Percentiles rank a stretch among this genome's conserved stretches.
These are phyloP conservation scores for Hafferia zeledoni DNA, from an alignment of 2,797 vertebrate genomes.

Conservation along the genomic window DNA sequence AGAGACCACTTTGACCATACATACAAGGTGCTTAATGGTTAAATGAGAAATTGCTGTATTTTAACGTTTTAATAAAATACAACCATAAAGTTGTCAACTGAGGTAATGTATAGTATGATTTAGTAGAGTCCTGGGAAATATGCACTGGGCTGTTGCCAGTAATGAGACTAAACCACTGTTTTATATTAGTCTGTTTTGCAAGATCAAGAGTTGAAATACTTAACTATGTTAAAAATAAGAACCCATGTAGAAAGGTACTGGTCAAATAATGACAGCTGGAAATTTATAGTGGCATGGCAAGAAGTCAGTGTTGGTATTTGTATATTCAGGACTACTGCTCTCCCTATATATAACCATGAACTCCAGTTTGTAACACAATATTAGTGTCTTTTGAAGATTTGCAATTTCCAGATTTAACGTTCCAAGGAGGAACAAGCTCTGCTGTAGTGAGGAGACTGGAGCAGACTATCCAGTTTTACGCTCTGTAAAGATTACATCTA, in stretches of 20 bases:
- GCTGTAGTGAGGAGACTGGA: neutral
- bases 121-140: constrained; percentile 46
- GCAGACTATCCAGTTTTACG: neutral
- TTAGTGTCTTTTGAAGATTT: neutral
- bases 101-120: neutral
- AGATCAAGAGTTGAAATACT: constrained; percentile 5
- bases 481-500: neutral
- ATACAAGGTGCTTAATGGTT: neutral
- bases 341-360: neutral
- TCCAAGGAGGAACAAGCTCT: neutral
- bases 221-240: neutral
- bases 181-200: constrained; percentile 23
- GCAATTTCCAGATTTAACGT: neutral
- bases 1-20: neutral
- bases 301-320: neutral
- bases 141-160: neutral
- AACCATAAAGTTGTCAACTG: neutral
- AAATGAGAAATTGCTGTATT: constrained; percentile 25
- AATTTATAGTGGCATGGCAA: neutral
- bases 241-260: neutral
- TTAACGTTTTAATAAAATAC: constrained; percentile 55
- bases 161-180: constrained; percentile 44
- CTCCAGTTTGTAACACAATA: neutral
- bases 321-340: neutral
- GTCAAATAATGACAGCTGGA: neutral